Conservation (phyloP, 2,888 invertebrate genomes). For the Bibio marci region DNA sequence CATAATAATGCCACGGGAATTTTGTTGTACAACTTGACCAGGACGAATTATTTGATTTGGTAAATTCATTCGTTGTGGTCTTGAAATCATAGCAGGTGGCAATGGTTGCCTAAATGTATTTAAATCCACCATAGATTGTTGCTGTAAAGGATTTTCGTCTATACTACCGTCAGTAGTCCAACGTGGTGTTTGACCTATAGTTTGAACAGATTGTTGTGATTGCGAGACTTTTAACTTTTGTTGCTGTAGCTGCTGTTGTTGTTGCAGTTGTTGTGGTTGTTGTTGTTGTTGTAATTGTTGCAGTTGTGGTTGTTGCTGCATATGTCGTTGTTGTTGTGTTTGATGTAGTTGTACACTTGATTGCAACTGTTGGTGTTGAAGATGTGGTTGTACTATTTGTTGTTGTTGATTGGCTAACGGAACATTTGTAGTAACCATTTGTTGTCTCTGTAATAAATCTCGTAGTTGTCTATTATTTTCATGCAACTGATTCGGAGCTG, state of each 20-base stretch:
- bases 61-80: slow-evolving; percentile 22
- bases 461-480: slow-evolving; percentile 59
- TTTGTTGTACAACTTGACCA: slow-evolving; percentile 2
- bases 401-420: background rate
- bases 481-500: slow-evolving; percentile 5
- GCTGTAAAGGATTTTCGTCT: slow-evolving; percentile 7
- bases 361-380: background rate
- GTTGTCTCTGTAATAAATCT: slow-evolving; percentile 63
- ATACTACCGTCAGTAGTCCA: background rate
- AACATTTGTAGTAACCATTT: slow-evolving; percentile 24
- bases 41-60: slow-evolving; percentile 7
- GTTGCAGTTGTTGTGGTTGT: background rate
- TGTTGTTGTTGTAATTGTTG: slow-evolving; percentile 1
- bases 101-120: slow-evolving; percentile 53
- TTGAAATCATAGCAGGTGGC: slow-evolving; percentile 35
- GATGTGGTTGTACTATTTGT: background rate
- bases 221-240: background rate
- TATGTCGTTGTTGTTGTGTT: background rate
- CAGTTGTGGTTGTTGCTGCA: slow-evolving; percentile 1
- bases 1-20: slow-evolving; percentile 10
- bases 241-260: slow-evolving; percentile 16
- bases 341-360: background rate
- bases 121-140: slow-evolving; percentile 26
- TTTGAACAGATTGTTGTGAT: too few species aligned
- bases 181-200: background rate